Base-by-base conservation (phyloP, 2,888 invertebrate species). In the Hemithea aestivaria region DNA sequence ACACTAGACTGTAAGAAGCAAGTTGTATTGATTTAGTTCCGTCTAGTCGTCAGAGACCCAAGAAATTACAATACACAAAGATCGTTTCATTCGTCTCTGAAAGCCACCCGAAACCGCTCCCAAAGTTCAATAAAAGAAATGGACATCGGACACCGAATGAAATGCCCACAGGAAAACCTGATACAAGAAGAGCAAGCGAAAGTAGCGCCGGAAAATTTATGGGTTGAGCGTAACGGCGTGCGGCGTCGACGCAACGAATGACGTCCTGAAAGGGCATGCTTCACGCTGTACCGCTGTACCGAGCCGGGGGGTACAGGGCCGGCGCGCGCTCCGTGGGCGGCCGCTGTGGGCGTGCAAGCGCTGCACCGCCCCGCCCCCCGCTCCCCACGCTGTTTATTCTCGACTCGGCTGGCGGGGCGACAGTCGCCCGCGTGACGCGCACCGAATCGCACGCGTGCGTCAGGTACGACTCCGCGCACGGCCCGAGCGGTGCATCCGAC, bases 371-470 rank as follows among this genome's bases (percentile, higher is more conserved):
- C 76, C 71, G 68, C 70, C 65, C 69, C 69, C 66, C 70, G 66
- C 73, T 63, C 69, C 72, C 73, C 74, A 67, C 77, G 68, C 77
- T 79, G 82, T 81, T 81, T 82, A 83, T 82, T 82, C 82, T 79
- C 77, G 73, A 73, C 70, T 67, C 73, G 73, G 70, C 73, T 73
- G 79, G 77, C 78, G 77, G 75, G 65, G 67, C 64, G 51, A 46
- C 81, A 81, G 78, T 87, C 84, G 78, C 73, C 76, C 85, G 84
- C 83, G 84, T 82, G 80, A 77, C 83, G 83, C 82, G 82, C 68
- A 57, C 56, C 64, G 51, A 66, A 66, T 61, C 70, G 64, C 72
- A 79, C 84, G 83, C 75, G 66, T 66, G 78, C 73, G 75, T 73
- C 69, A 77, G 77, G 74, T 74, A 41, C 33, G 6, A 57, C 53